Evolutionary conservation across 2,113 vertebrate species (phyloP), one percentile per base, ranked within the genome.

Genomic region (Phrynosoma blainvillii): DNA sequence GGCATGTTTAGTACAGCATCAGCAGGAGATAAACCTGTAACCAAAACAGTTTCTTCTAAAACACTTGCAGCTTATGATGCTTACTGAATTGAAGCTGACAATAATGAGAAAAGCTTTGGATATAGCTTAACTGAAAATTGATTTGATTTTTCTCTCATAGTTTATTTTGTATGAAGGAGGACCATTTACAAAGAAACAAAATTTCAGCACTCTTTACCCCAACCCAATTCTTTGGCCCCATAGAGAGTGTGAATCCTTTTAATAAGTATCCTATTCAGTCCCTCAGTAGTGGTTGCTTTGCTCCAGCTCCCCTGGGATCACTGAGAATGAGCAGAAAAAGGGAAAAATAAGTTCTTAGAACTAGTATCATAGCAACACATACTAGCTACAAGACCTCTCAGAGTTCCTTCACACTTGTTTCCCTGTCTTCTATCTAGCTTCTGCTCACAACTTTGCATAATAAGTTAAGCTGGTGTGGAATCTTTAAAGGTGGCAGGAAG

Each of bases 21-120:
- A 92, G 79, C 62, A 88, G 90, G 83, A 93, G 82, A 89, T 86
- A 82, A 88, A 94, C 54, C 86, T 85, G 59, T 85, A 90, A 42
- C 42, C 85, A 90, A 90, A 92, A 89, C 90, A 90, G 89, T 20
- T 85, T 30, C 47, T 81, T 62, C 23, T 68, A 89, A 56, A 92
- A 79, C 91, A 73, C 76, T 86, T 90, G 73, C 84, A 91, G 56
- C 47, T 91, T 88, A 88, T 21, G 32, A 62, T 73, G 47, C 27
- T 79, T 85, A 70, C 66, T 87, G 82, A 92, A 91, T 27, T 91
- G 78, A 66, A 91, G 81, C 79, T 25, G 82, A 42, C 27, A 52
- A 27, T 40, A 82, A 0, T 56, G 52, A 79, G 36, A 87, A n/a
- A 40, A 88, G 32, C 14, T 42, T 79, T 25, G 23, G 20, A 79